Evolutionary conservation across 2,797 vertebrate genomes (phyloP), one percentile per base, ranked within the genome.

Genomic region (Brachymystax lenok): DNA sequence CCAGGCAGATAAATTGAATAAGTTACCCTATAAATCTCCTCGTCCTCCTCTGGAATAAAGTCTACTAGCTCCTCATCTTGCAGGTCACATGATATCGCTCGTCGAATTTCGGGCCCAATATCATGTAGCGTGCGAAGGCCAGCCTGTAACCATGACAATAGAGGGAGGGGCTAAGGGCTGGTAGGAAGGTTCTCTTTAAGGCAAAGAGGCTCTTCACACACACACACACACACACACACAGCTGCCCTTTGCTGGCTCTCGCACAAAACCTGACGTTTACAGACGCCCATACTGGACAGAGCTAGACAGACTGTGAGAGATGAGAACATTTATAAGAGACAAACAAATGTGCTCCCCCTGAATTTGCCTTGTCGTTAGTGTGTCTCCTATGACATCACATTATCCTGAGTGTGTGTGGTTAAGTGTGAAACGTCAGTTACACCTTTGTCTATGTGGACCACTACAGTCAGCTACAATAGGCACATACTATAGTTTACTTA

Each of bases 71-170:
- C 98, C 88, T 99, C 98, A 91, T 99, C 98, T 92, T 99, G 98
- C 92, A 99, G 96, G 93, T 99, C 98, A 94, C 98, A 99, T 91
- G 98, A 99, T 94, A 99, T 99, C 86, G 98, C 98, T 92, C 98
- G 96, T 83, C 98, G 97, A 91, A 99, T 99, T 96, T 99, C 98
- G 76, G 98, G 98, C 90, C 98, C 98, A 88, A 99, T 99, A 95
- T 99, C 98, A 93, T 99, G 98, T 91, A 99, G 96, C 77, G 98
- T 99, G 92, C 98, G 98, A 92, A 99, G 96, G 91, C 98, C 98
- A 86, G 98, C 98, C 98, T 99, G 96, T 89, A 97, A 96, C 93
- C 95, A 95, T 93, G 93, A 94, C 90, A 94, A 95, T 76, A 92
- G 80, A 79, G 78, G 74, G 77, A 79, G 78, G 76, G 77, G 71